Conservation (phyloP, 2,888 invertebrate genomes). For the Orthosia gothica region DNA sequence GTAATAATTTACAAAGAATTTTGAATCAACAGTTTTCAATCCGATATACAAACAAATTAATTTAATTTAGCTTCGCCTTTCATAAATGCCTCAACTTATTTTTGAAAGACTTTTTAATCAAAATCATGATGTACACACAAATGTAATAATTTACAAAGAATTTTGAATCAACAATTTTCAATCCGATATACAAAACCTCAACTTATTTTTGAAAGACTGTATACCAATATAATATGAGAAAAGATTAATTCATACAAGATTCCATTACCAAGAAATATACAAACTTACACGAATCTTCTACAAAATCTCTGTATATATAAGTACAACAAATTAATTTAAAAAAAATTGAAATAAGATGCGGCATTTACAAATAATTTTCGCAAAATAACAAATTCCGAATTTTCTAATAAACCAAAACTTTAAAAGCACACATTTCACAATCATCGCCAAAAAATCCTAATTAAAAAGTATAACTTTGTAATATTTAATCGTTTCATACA, state of each 20-base stretch:
- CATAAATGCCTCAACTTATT: slow-evolving; percentile 49
- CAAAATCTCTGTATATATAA: slow-evolving; percentile 8
- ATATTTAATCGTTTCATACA: slow-evolving; percentile 40
- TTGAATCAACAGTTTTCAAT: slow-evolving; percentile 42
- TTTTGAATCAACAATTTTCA: slow-evolving; percentile 39
- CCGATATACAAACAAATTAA: slow-evolving; percentile 25
- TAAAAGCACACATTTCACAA: slow-evolving; percentile 34
- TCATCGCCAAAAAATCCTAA: slow-evolving; percentile 40
- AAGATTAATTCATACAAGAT: slow-evolving; percentile 32
- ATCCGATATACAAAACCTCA: slow-evolving; percentile 37
- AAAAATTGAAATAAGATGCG: slow-evolving; percentile 14
- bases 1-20: slow-evolving; percentile 13
- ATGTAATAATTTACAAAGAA: slow-evolving; percentile 10
- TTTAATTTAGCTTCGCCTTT: slow-evolving; percentile 9
- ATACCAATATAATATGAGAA: background rate
- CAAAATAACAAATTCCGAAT: slow-evolving; percentile 6
- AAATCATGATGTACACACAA: slow-evolving; percentile 72
- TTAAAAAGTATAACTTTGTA: slow-evolving; percentile 26
- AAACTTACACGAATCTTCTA: slow-evolving; percentile 27
- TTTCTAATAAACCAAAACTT: slow-evolving; percentile 20
- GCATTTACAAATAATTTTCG: slow-evolving; percentile 31
- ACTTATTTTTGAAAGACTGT: too few species aligned
- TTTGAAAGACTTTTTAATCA: slow-evolving; percentile 74
- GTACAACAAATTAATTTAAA: slow-evolving; percentile 2
- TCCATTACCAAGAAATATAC: slow-evolving; percentile 36